Base-by-base conservation (phyloP, 2,888 invertebrate species). In the Acleris emargana region DNA sequence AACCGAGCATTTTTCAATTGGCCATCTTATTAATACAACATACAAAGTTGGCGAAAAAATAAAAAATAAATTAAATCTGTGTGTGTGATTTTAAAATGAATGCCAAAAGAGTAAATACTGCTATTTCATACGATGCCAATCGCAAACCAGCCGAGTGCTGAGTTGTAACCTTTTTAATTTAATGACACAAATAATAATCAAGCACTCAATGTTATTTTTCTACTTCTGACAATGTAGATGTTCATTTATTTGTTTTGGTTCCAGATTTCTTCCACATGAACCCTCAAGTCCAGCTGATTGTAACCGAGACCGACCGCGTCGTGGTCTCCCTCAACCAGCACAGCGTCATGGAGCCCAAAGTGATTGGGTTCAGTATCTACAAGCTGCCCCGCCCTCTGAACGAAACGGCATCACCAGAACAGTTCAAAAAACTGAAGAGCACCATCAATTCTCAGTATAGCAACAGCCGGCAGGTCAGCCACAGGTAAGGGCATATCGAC, bases 291-390 rank as follows among this genome's bases (percentile, higher is more conserved):
- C 95, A 97, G 77, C 83, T 98, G 54, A 94, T 95, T 53, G 85
- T 98, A 38, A 95, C 95, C 75, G 97, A 97, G 81, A 71, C 81
- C 0, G 87, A 85, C 62, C 83, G 83, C 0, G 95, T 97, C 1
- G 95, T 98, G 16, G 95, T 98, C 58, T 97, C 97, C 0, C 88
- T 98, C 13, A 97, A 97, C 83, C 98, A 98, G 80, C 97, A 98
- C 84, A 96, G 97, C 69, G 96, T 97, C 59, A 96, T 97, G 94
- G 98, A 98, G 83, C 97, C 98, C 13, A 97, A 97, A 93, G 97
- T 97, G 5, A 97, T 98, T 71, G 98, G 98, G 38, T 98, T 98
- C 82, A 97, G 97, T 61, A 95, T 97, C 59, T 98, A 97, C 83
- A 94, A 95, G 51, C 85, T 96, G 74, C 94, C 95, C 69, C 95